Conservation (phyloP, 2,113 vertebrate species). For the Microcebus tavaratra region DNA sequence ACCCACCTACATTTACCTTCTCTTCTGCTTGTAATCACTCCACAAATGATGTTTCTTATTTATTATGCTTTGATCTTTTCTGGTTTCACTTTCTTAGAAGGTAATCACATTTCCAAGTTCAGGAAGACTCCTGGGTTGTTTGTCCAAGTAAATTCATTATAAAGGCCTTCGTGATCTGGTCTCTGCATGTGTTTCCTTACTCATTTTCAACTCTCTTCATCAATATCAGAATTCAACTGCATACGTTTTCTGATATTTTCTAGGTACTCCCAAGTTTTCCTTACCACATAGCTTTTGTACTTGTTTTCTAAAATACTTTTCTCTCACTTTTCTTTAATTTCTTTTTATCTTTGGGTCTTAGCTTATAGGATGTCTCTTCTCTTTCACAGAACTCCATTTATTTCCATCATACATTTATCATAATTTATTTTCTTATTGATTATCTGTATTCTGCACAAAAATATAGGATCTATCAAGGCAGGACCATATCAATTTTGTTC, state of each 20-base stretch:
- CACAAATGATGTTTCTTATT: conserved; percentile 8
- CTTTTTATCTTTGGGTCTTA: conserved; percentile 14
- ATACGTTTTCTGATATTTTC: conserved; percentile 4
- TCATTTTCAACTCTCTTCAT: neutral
- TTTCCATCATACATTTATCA: neutral
- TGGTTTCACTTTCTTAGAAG: conserved; percentile 12
- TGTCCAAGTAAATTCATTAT: neutral
- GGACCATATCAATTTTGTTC: neutral
- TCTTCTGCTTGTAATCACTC: neutral
- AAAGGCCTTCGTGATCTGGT: neutral
- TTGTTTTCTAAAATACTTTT: conserved; percentile 25
- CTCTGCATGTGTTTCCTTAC: neutral
- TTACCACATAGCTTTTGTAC: neutral
- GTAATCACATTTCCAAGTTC: conserved; percentile 1
- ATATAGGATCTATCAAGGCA: neutral
- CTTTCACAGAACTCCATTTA: neutral
- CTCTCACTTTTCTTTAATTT: neutral
- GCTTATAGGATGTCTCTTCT: neutral
- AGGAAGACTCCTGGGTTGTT: neutral
- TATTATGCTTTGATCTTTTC: neutral
- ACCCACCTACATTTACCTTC: neutral
- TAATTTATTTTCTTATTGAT: neutral
- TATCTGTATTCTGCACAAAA: conserved; percentile 6
- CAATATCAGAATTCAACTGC: neutral
- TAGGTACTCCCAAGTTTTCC: neutral